Evolutionary conservation across 2,797 vertebrate species (phyloP).

Genomic region (Spea hammondii): DNA sequence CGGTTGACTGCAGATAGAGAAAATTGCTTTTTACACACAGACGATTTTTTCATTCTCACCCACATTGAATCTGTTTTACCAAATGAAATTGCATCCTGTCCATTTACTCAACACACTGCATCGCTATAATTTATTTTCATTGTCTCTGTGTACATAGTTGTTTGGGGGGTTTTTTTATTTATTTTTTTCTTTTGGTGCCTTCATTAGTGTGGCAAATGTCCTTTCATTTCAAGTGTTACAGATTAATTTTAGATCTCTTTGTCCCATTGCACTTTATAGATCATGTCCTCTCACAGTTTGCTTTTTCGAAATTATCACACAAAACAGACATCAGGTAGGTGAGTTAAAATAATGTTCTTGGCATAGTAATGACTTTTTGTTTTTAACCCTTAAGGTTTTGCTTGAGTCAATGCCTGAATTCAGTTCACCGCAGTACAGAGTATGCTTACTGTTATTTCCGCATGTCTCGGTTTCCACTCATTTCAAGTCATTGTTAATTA

Average conservation of each 20-base stretch:
- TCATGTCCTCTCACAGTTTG: constrained; percentile 40
- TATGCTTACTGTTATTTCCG: background rate
- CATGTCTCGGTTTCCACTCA: constrained; percentile 30
- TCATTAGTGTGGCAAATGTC: constrained; percentile 33
- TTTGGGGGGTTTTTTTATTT: background rate
- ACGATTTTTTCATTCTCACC: constrained; percentile 55
- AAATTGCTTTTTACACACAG: constrained; percentile 54
- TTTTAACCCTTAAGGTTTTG: constrained; percentile 32
- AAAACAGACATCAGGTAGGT: constrained; percentile 29
- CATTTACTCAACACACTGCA: constrained; percentile 41
- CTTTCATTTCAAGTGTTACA: constrained; percentile 34
- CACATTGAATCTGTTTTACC: constrained; percentile 47
- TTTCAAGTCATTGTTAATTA: constrained; percentile 86
- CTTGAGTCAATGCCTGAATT: constrained; percentile 9
- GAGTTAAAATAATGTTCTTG: constrained; percentile 28
- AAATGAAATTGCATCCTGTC: constrained; percentile 49
- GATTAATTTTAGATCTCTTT: constrained; percentile 37
- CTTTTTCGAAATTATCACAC: constrained; percentile 40
- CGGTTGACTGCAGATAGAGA: constrained; percentile 47
- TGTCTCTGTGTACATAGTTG: constrained; percentile 40
- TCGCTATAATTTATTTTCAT: constrained; percentile 48
- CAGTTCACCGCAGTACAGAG: constrained; percentile 2
- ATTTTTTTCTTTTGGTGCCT: background rate
- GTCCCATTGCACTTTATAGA: constrained; percentile 39
- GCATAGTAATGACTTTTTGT: constrained; percentile 30